Evolutionary conservation across 1,140 invertebrate species (phyloP).

Genomic region (Heliconius eleuchia): DNA sequence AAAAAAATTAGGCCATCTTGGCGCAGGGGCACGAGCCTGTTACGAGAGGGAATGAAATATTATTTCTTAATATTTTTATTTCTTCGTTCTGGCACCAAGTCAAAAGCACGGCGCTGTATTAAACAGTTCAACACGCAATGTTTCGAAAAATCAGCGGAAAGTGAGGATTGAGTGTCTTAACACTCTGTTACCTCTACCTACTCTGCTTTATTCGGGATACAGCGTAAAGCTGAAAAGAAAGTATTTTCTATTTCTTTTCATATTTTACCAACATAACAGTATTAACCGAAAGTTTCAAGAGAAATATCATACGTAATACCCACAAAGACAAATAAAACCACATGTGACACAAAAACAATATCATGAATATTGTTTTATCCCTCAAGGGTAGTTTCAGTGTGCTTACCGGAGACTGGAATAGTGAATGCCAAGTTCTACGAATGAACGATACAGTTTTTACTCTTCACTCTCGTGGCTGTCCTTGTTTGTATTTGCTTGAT

Average conservation of each 20-base stretch:
- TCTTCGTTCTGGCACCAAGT: too few relatives aligned
- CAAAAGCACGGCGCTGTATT: too few relatives aligned
- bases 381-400: neutral
- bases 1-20: too few relatives aligned
- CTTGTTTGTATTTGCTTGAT: neutral
- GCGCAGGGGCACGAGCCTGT: too few relatives aligned
- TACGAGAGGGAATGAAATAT: too few relatives aligned
- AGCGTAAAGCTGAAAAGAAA: too few relatives aligned
- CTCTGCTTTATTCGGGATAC: too few relatives aligned
- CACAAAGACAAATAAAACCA: neutral
- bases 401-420: neutral
- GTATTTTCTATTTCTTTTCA: neutral
- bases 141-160: too few relatives aligned
- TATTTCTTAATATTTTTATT: too few relatives aligned
- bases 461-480: neutral
- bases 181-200: too few relatives aligned
- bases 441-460: neutral
- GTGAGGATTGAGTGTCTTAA: too few relatives aligned
- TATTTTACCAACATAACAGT: neutral
- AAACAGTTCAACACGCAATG: too few relatives aligned
- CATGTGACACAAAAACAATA: constrained; percentile 2
- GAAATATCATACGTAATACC: neutral
- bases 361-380: constrained; percentile 2
- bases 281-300: neutral
- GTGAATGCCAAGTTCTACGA: neutral